Evolutionary conservation across 2,888 invertebrate species (phyloP).

Genomic region (Lithophane leautieri): DNA sequence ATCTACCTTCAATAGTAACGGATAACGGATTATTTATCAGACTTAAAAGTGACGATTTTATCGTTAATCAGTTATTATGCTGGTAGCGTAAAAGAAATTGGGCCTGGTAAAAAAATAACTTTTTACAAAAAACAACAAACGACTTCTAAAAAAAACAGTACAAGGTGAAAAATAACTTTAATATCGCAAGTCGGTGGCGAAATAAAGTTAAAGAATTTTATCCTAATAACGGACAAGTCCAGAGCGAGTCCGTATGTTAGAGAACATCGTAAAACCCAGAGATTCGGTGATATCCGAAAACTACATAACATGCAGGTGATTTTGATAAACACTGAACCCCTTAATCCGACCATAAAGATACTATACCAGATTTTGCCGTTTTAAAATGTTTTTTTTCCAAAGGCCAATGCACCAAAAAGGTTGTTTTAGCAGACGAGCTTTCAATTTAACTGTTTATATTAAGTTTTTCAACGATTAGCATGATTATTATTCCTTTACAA

Average conservation of each 20-base stretch:
- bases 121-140: no score
- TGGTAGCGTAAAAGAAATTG: no score
- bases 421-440: not conserved
- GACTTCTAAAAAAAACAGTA: no score
- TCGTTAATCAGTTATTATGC: not conserved
- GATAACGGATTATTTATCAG: constrained; percentile 18
- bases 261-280: no score
- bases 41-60: constrained; percentile 4
- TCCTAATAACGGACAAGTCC: not conserved
- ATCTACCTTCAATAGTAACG: not conserved
- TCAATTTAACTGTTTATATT: constrained; percentile 13
- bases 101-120: no score
- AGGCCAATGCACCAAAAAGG: constrained; percentile 12
- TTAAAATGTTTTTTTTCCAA: not conserved
- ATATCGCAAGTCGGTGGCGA: not conserved
- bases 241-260: no score
- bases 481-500: constrained; percentile 10
- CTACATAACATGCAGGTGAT: not conserved
- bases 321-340: not conserved
- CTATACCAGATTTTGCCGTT: not conserved
- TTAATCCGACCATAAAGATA: constrained; percentile 12
- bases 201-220: not conserved
- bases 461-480: not conserved
- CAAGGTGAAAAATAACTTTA: no score
- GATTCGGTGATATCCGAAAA: not conserved